Evolutionary conservation across 1,140 invertebrate species (phyloP), one percentile per base, ranked within the genome.

Genomic region (Lycorma delicatula): DNA sequence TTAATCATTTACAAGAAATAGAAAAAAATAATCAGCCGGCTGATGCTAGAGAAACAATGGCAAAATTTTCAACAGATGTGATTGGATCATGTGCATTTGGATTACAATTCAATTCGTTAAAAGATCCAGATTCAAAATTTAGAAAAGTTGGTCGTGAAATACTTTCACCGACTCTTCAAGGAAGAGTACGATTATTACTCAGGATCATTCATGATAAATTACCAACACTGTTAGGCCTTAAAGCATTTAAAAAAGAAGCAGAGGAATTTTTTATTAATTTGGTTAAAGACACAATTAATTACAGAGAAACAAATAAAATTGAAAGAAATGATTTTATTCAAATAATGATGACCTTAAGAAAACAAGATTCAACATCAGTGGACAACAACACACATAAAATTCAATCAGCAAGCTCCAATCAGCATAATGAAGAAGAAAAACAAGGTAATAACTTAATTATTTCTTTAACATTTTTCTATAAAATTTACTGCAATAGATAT

Each of bases 71-170:
- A 3, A 79, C 78, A 13, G 79, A 81, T 61, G 75, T 79, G 3
- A 81, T 82, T 5, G 74, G 74, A 18, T 73, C 72, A 0, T 79
- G 75, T 60, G 77, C 75, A 12, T 81, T 81, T 63, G 80, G 80
- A 9, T 66, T 81, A 3, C 72, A 80, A 46, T 75, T 74, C 18
- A 74, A 80, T 58, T 75, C 73, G 6, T 69, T 81, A 60, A 66
- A 63, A 20, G 63, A 75, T 62, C 68, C 73, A 0, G 60, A 75
- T 22, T 74, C 77, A 31, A 70, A 76, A 58, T 80, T 81, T 60
- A 67, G 71, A 31, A 55, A 64, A 29, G 75, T 78, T 65, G 75
- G 76, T 0, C 63, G 66, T n/a, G 52, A 51, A 65, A 68, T 64
- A 64, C 68, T 54, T 66, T 69, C 66, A 67, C 68, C 47, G 12